phyloP scores from a whole-genome alignment of 2,888 invertebrate genomes.

The Philonicus albiceps region DNA sequence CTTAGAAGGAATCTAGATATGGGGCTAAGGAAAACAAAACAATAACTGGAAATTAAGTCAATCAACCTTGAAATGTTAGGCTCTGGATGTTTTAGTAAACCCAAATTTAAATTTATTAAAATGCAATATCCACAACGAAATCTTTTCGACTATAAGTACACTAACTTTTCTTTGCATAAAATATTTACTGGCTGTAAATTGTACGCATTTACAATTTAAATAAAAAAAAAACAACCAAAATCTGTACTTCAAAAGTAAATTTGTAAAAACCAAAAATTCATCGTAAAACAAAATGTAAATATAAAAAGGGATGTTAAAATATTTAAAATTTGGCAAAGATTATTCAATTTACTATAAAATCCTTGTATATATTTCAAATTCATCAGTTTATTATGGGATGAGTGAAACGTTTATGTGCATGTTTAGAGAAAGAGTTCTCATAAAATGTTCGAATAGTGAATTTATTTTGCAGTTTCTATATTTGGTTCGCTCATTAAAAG shows the following conservation, averaged over 20 bases:
- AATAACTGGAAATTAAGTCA: too few relatives aligned
- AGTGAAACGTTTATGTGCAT: background rate
- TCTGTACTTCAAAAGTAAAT: background rate
- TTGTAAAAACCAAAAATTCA: background rate
- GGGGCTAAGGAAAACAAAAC: too few relatives aligned
- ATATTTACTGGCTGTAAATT: background rate
- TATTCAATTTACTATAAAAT: background rate
- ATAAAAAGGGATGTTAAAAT: background rate
- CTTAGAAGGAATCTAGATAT: background rate
- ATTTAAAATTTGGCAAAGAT: background rate
- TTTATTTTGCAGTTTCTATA: constrained; percentile 21
- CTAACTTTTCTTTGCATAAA: too few relatives aligned
- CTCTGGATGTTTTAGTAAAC: too few relatives aligned
- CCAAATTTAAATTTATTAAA: background rate
- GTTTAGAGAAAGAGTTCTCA: background rate
- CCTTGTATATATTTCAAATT: background rate
- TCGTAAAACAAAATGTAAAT: background rate
- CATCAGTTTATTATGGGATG: background rate
- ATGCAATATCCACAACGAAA: background rate
- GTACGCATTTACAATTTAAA: background rate
- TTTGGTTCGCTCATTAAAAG: constrained; percentile 25
- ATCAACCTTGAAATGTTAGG: too few relatives aligned
- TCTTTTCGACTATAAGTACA: background rate
- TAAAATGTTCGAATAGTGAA: background rate
- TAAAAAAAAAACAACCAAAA: background rate